Evolutionary conservation across 2,113 vertebrate genomes (phyloP).

Genomic region (Lampris incognitus): DNA sequence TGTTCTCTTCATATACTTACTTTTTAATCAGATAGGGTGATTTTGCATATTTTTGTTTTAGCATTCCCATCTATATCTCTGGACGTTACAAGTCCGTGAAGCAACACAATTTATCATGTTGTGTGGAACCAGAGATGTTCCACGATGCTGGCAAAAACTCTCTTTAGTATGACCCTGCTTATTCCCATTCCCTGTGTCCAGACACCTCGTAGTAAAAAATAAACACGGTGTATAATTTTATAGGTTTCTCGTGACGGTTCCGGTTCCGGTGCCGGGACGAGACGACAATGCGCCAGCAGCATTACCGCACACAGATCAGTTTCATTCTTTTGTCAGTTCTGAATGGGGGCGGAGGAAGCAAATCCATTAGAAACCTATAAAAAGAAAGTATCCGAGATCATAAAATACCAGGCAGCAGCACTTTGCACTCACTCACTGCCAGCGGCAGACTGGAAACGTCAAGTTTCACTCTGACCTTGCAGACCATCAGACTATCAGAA

Average conservation of each 20-base stretch:
- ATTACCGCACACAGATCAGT: slow-evolving; percentile 71
- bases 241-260: slow-evolving; percentile 60
- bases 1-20: too few relatives aligned
- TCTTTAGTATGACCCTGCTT: slow-evolving; percentile 11
- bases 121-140: slow-evolving; percentile 12
- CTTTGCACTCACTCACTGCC: slow-evolving; percentile 62
- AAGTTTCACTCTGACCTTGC: slow-evolving; percentile 37
- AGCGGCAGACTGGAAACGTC: slow-evolving; percentile 57
- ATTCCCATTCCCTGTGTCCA: slow-evolving; percentile 37
- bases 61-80: not conserved
- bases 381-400: slow-evolving; percentile 81
- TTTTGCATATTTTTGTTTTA: not conserved
- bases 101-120: not conserved
- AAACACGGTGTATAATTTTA: slow-evolving; percentile 76
- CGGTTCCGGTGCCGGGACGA: slow-evolving; percentile 73
- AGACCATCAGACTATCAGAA: slow-evolving; percentile 44
- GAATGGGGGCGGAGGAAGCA: slow-evolving; percentile 84
- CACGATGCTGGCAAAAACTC: slow-evolving; percentile 35
- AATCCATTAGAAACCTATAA: slow-evolving; percentile 81
- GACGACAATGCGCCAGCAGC: slow-evolving; percentile 68
- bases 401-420: slow-evolving; percentile 72
- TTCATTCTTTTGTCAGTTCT: slow-evolving; percentile 80
- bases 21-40: not conserved
- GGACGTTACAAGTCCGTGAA: not conserved
- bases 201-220: slow-evolving; percentile 59